Evolutionary conservation across 2,797 vertebrate species (phyloP).

Genomic region (Spheniscus humboldti): DNA sequence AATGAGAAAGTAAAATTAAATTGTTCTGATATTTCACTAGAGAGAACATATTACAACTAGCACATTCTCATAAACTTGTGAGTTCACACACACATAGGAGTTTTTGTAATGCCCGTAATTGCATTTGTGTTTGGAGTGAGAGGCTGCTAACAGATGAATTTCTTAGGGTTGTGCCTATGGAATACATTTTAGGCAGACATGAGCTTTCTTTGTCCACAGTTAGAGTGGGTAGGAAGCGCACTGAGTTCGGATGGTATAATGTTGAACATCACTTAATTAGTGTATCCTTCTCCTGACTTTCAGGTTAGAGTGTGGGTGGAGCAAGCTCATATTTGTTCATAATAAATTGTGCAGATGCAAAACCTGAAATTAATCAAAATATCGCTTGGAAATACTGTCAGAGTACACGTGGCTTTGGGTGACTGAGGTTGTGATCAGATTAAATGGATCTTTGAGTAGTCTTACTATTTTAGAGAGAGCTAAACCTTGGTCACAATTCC

Average conservation of each 20-base stretch:
- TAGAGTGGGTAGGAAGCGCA: neutral
- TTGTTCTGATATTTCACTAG: neutral
- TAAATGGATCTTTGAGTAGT: neutral
- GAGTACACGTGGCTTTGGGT: neutral
- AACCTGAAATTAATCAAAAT: neutral
- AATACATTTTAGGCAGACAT: neutral
- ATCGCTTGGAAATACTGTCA: neutral
- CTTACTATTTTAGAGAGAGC: neutral
- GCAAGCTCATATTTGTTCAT: neutral
- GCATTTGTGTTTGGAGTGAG: neutral
- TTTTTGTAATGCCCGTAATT: neutral
- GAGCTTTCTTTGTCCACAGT: neutral
- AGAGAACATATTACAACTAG: neutral
- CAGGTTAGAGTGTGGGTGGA: fast-evolving
- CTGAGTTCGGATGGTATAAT: neutral
- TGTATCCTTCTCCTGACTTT: neutral
- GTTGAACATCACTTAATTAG: neutral
- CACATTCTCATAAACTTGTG: neutral
- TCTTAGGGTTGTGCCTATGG: neutral
- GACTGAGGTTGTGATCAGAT: neutral
- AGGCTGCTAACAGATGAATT: neutral
- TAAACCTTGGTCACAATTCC: neutral
- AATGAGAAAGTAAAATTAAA: neutral
- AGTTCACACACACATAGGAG: neutral
- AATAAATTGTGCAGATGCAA: neutral